Evolutionary conservation across 2,113 vertebrate genomes (phyloP), one percentile per base, ranked within the genome.

Genomic region (Circaetus gallicus): DNA sequence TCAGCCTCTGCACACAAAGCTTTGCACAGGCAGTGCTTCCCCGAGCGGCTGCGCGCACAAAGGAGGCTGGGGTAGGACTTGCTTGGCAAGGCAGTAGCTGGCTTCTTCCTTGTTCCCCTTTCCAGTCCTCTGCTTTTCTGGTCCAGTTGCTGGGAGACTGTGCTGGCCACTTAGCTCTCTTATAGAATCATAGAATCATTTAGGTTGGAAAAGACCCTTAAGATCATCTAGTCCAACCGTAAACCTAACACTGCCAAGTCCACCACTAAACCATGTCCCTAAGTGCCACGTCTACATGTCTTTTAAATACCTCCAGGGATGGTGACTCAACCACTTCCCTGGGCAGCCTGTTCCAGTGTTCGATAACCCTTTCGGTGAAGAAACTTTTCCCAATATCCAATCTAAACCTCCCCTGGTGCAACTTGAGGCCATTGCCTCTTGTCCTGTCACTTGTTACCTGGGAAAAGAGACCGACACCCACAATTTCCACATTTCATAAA

Each of bases 21-120:
- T 79, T 31, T 73, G 81, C 76, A 38, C 16, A 47, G 56, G 52
- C 72, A 50, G 42, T 0, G 4, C 69, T 85, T 73, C 50, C 43
- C 47, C 1, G 0, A 10, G 36, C 0, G 0, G 53, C 65, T n/a
- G 13, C 22, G 15, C 0, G 0, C 7, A 0, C 24, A 7, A 15
- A 28, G 73, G 34, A 66, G 32, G 18, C 47, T 62, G 58, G 15
- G 8, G 9, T n/a, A 21, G n/a, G 58, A 55, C 32, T 4, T 42
- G 5, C n/a, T 73, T 89, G 26, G 80, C 59, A 47, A 28, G 45
- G 28, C 24, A 29, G 28, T 7, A 15, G 24, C 28, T 79, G 65
- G 40, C 18, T 89, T 79, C 66, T 91, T 11, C 40, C 29, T 79
- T n/a, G 32, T n/a, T 65, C 29, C 32, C 10, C 28, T 50, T 65